Percentiles rank a stretch among this genome's conserved stretches.
Conservation (phyloP, 2,888 invertebrate species). For the Pseudococcus viburni region DNA sequence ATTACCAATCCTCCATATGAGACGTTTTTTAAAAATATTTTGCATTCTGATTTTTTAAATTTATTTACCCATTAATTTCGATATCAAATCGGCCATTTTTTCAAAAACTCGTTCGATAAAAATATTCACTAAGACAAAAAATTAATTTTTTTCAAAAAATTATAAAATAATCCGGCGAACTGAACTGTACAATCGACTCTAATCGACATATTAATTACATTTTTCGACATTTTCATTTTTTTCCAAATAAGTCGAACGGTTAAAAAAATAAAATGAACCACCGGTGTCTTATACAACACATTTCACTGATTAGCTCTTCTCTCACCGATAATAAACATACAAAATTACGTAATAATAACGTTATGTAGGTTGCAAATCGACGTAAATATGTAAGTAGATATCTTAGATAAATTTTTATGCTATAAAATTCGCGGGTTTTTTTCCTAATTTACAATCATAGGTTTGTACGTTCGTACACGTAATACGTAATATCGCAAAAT, state of each 20-base stretch:
- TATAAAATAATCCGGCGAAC: background rate
- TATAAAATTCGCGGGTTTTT: background rate
- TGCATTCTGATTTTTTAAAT: too few relatives aligned
- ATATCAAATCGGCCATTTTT: background rate
- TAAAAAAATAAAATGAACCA: background rate
- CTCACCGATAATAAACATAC: background rate
- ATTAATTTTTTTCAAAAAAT: background rate
- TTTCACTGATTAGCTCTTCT: background rate
- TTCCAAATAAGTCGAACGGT: background rate
- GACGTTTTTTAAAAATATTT: too few relatives aligned
- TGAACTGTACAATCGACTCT: background rate
- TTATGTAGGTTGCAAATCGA: background rate
- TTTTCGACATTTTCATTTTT: background rate
- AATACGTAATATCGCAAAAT: background rate
- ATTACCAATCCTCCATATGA: too few relatives aligned
- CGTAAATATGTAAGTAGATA: conserved; percentile 12
- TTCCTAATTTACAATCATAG: background rate
- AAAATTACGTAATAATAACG: background rate
- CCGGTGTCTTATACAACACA: background rate
- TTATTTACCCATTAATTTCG: background rate
- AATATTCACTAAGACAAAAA: background rate
- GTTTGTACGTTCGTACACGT: background rate
- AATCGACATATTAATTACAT: background rate
- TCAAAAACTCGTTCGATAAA: background rate
- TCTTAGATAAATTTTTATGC: background rate